phyloP scores from a whole-genome alignment of 1,140 invertebrate genomes.

The Hirudo medicinalis region DNA sequence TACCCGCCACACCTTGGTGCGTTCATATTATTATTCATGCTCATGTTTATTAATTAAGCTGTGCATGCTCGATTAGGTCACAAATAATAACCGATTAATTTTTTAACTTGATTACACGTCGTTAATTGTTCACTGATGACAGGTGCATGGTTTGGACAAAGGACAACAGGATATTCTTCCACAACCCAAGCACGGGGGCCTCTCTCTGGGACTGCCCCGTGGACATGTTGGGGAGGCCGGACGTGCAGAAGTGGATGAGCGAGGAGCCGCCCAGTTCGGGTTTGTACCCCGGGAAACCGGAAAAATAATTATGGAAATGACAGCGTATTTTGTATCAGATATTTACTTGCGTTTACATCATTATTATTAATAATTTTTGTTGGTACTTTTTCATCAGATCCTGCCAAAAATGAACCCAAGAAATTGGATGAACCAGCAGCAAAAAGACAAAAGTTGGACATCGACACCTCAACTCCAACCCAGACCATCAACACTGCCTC shows the following conservation, averaged over 20 bases:
- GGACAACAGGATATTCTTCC: constrained; percentile 72
- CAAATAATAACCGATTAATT: too few relatives aligned
- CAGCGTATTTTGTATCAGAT: background rate
- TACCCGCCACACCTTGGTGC: constrained; percentile 90
- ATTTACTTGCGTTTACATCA: background rate
- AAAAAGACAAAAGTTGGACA: too few relatives aligned
- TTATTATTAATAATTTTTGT: constrained; percentile 3
- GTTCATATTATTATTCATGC: constrained; percentile 27
- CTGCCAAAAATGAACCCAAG: too few relatives aligned
- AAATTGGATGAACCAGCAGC: too few relatives aligned
- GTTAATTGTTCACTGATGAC: constrained; percentile 10
- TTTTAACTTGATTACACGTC: background rate
- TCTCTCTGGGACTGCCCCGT: constrained; percentile 93
- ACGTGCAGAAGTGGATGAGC: constrained; percentile 74
- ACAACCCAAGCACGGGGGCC: constrained; percentile 66
- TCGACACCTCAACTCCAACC: too few relatives aligned
- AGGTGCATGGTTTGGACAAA: constrained; percentile 98
- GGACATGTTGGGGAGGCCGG: constrained; percentile 63
- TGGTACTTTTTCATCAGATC: background rate
- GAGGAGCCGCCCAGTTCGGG: constrained; percentile 50
- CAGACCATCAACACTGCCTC: background rate
- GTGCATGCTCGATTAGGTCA: too few relatives aligned
- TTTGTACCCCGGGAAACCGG: background rate
- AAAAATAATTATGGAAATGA: too few relatives aligned
- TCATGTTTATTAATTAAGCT: background rate